Base-by-base conservation (phyloP, 2,797 vertebrate species). In the Silurus lanzhouensis region DNA sequence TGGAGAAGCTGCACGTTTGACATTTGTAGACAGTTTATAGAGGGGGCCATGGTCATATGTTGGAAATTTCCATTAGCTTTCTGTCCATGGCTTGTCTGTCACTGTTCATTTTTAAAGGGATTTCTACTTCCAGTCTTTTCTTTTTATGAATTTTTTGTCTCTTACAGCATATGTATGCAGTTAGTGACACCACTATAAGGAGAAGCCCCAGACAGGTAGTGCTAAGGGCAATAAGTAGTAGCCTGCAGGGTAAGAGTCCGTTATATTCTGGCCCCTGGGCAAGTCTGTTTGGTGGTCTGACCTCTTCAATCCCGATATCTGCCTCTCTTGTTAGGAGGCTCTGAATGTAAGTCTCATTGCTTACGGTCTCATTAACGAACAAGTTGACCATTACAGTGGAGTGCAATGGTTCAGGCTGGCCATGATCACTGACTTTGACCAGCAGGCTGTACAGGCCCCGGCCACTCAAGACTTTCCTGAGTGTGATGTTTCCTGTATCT, bases 301-400 rank as follows among this genome's bases (percentile, higher is more conserved):
- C 96, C 92, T 99, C 98, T 89, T 99, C 97, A 67, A 98, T 92
- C 72, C 96, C 97, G 83, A 97, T 96, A 85, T 97, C 97, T 31
- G 96, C 93, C 87, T 97, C 97, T 89, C 95, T 96, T 89, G 95
- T 96, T 83, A 99, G 93, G 87, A 99, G 94, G 87, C 95, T 98
- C 91, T 97, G 97, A 52, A 99, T 97, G 88, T 98, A 99, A 88
- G 97, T 99, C 91, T 99, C 98, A 0, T 99, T 99, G 92, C 96
- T 97, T 82, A 99, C 96, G 0, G 98, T 99, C 88, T 99, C 98
- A 71, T 99, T 99, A 84, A 99, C 98, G 55, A 99, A 99, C 15
- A 99, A 95, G 91, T 99, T 99, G 82, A 99, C 97, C 96, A 99
- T 96, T 44, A 99, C 94, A 0, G 97, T 99, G 68, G 97, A 97